These are phyloP conservation scores for Chaitophorus viminalis DNA, from an alignment of 2,888 invertebrate genomes.

Conservation along the genomic window DNA sequence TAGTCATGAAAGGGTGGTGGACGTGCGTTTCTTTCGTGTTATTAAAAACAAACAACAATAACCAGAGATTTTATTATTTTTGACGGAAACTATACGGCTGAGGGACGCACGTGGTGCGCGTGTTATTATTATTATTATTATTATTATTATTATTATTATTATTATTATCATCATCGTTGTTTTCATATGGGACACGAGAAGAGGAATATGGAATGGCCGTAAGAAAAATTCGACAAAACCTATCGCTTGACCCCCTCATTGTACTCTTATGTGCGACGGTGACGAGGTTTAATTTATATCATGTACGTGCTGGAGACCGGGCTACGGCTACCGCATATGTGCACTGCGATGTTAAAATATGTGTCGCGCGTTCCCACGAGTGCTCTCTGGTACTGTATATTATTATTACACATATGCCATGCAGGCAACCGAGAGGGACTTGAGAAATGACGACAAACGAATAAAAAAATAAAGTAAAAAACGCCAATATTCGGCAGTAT, in stretches of 20 bases:
- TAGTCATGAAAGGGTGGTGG: slow-evolving; percentile 25
- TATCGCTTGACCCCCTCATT: neutral
- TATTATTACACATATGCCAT: slow-evolving; percentile 25
- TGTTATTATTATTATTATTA: slow-evolving; percentile 14
- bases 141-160: slow-evolving; percentile 1
- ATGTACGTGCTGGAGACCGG: neutral
- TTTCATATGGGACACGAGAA: neutral
- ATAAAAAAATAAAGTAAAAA: neutral
- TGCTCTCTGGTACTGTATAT: neutral
- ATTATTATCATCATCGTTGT: neutral
- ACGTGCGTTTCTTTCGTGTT: slow-evolving; percentile 23
- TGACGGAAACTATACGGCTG: neutral
- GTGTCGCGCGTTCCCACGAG: slow-evolving; percentile 30
- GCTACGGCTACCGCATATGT: neutral
- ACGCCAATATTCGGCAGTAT: slow-evolving; percentile 42
- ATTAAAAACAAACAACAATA: slow-evolving; percentile 56
- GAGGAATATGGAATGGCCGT: neutral
- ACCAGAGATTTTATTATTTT: slow-evolving; percentile 46
- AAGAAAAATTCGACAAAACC: slow-evolving; percentile 15
- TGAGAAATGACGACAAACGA: neutral
- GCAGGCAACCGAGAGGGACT: neutral
- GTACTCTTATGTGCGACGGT: neutral
- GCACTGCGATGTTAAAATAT: slow-evolving; percentile 17
- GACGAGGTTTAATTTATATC: neutral
- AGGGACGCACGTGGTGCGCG: neutral